Conservation (phyloP, 2,797 vertebrate species). For the Silurus aristotelis region DNA sequence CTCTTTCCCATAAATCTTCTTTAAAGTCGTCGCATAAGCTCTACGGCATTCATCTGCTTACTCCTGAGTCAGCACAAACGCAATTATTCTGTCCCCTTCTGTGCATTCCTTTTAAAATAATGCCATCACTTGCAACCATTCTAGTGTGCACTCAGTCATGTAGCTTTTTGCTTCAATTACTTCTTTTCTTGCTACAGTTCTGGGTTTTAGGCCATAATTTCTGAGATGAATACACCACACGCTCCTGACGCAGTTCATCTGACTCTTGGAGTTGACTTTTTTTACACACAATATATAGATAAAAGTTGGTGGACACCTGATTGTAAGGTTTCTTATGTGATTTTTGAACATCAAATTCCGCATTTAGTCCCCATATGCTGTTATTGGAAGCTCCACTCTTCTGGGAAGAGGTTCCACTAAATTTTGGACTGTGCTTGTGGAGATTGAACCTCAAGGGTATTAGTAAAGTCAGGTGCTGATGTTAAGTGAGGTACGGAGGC, state of each 20-base stretch:
- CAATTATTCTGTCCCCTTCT: constrained; percentile 68
- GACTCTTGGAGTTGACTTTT: too few relatives aligned
- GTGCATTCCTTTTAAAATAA: constrained; percentile 68
- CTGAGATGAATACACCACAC: not conserved
- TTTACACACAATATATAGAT: too few relatives aligned
- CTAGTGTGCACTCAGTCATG: constrained; percentile 45
- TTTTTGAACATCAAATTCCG: too few relatives aligned
- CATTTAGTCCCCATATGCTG: too few relatives aligned
- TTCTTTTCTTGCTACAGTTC: not conserved
- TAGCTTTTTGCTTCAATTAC: constrained; percentile 11
- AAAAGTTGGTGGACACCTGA: too few relatives aligned
- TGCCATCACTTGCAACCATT: constrained; percentile 69
- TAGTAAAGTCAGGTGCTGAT: too few relatives aligned
- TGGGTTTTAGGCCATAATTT: not conserved
- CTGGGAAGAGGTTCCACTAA: too few relatives aligned
- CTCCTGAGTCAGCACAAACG: constrained; percentile 66
- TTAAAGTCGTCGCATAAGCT: constrained; percentile 64
- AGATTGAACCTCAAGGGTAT: too few relatives aligned
- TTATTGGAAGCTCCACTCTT: too few relatives aligned
- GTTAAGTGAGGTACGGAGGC: too few relatives aligned
- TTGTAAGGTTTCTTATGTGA: too few relatives aligned
- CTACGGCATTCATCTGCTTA: constrained; percentile 68
- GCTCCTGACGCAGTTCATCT: not conserved
- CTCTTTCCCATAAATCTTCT: constrained; percentile 58
- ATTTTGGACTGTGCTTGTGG: too few relatives aligned